phyloP scores from a whole-genome alignment of 2,888 invertebrate species.

The Pyrrhia umbra region DNA sequence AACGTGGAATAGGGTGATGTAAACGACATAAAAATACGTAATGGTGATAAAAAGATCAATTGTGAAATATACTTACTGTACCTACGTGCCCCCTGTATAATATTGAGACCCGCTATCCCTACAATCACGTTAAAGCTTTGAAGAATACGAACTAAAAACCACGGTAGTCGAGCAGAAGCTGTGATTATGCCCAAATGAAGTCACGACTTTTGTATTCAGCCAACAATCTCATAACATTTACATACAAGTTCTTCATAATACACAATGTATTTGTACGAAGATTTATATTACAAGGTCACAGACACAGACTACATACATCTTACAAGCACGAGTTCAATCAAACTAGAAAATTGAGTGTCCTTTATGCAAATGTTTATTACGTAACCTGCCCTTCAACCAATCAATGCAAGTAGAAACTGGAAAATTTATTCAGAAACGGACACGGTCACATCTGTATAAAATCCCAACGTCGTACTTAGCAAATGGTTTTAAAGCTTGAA shows the following conservation, averaged over 20 bases:
- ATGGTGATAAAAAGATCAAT: too few species aligned
- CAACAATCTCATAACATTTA: conserved; percentile 59
- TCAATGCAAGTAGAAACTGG: conserved; percentile 25
- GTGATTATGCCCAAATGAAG: conserved; percentile 2
- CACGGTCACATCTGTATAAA: conserved; percentile 37
- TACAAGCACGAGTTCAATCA: background rate
- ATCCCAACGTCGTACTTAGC: conserved; percentile 41
- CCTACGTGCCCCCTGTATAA: background rate
- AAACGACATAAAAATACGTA: too few species aligned
- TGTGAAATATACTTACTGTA: background rate
- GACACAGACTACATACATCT: too few species aligned
- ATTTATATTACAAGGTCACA: background rate
- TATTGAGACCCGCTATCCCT: background rate
- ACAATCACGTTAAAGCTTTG: background rate
- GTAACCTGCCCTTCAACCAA: conserved; percentile 23
- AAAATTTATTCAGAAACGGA: conserved; percentile 26
- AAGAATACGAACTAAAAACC: background rate
- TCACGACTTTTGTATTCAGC: conserved; percentile 29
- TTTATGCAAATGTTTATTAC: conserved; percentile 38
- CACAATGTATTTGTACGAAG: background rate
- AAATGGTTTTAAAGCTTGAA: conserved; percentile 41
- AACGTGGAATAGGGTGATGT: background rate
- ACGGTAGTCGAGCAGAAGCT: conserved; percentile 10
- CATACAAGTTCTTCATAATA: conserved; percentile 61
- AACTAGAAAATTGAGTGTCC: conserved; percentile 2